Percentiles rank a stretch among this genome's conserved stretches.
Evolutionary conservation across 2,888 invertebrate genomes (phyloP).

Genomic region (Sminthurinus aureus): DNA sequence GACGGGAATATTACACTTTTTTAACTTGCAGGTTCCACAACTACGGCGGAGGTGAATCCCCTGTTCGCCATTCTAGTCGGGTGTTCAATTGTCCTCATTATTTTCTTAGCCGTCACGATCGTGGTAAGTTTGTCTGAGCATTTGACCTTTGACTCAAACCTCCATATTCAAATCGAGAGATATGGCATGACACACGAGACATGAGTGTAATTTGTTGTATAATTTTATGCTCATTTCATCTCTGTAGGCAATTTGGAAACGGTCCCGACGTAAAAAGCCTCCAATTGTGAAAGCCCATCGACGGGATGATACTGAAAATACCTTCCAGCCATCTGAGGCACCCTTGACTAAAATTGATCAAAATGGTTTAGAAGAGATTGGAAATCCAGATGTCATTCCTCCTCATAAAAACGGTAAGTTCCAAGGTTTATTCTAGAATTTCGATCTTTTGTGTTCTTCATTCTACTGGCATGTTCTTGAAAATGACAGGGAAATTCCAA

Average conservation of each 20-base stretch:
- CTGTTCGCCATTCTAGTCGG: conserved; percentile 58
- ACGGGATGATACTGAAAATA: conserved; percentile 53
- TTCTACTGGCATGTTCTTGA: too few relatives aligned
- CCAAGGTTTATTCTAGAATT: conserved; percentile 47
- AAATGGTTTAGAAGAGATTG: conserved; percentile 56
- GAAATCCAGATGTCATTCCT: conserved; percentile 85
- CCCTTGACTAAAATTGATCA: conserved; percentile 57
- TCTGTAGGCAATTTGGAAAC: conserved; percentile 54
- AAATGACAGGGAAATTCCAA: too few relatives aligned
- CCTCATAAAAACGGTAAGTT: conserved; percentile 84
- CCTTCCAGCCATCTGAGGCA: conserved; percentile 52
- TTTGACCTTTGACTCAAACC: too few relatives aligned
- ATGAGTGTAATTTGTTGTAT: too few relatives aligned
- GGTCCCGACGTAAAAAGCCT: conserved; percentile 57
- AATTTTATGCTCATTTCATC: too few relatives aligned
- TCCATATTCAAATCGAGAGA: too few relatives aligned
- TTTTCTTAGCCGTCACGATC: conserved; percentile 55
- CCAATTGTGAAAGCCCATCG: conserved; percentile 51
- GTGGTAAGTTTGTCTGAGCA: conserved; percentile 16
- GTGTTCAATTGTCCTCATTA: conserved; percentile 55
- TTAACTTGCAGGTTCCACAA: conserved; percentile 45
- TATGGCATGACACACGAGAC: too few relatives aligned
- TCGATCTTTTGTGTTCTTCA: too few relatives aligned
- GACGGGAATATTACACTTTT: not conserved
- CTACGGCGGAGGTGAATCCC: conserved; percentile 55